Evolutionary conservation across 1,140 invertebrate genomes (phyloP), one percentile per base, ranked within the genome.

Genomic region (Drosophila novamexicana): DNA sequence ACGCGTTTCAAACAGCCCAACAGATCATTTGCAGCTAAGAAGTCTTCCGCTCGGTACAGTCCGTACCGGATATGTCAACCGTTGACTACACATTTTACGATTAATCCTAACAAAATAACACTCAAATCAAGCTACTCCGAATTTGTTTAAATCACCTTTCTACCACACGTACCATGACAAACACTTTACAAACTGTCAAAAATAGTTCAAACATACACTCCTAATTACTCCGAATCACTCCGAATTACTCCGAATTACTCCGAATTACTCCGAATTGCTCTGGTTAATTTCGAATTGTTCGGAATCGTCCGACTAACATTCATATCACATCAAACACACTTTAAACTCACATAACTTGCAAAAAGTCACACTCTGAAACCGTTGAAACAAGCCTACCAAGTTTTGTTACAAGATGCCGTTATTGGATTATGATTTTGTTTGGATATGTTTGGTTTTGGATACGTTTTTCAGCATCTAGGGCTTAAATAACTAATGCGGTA

Each of bases 401-500:
- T 76, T 72, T 47, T 50, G 42, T 34, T 10, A 10, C 12, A 53
- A 6, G 32, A 44, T 52, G 63, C 69, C 42, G 42, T 57, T 53
- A 9, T 42, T 63, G 14, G 22, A 34, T 52, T 22, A 9, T 37
- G 10, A 39, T 49, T 56, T 54, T 50, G 9, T 44, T 54, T 29
- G 4, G 1, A 49, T 36, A 62, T 53, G 40, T 37, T 37, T 18
- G 44, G 39, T 53, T 42, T 36, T 57, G 22, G 32, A 63, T 57
- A 58, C 39, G 29, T 63, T 70, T 45, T 71, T 61, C 16, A 56
- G 37, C 66, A 63, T 63, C 44, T 65, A 58, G 54, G 68, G 34
- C 84, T 88, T 88, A 88, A 65, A 81, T 89, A 89, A 89, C 81
- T 89, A 89, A 89, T 90, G 88, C 88, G 88, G 88, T 91, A 89